A percentile compares a stretch with the other conserved stretches of the same genome.
phyloP scores from a whole-genome alignment of 2,113 vertebrate genomes.

The Craseonycteris thonglongyai region DNA sequence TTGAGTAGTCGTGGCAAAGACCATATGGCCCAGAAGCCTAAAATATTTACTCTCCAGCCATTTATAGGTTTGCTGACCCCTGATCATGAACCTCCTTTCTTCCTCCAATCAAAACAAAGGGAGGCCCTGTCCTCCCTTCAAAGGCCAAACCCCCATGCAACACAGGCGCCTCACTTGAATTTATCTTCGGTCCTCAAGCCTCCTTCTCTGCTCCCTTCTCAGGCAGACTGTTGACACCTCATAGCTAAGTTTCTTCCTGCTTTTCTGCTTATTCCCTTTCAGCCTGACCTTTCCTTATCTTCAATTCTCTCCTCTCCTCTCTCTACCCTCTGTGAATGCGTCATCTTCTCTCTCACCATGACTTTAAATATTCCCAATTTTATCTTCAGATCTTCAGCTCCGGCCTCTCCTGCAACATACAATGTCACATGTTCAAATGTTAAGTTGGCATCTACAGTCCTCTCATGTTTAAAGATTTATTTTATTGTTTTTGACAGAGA shows the following conservation, averaged over 20 bases:
- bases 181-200: background rate
- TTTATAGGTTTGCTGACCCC: background rate
- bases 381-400: background rate
- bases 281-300: background rate
- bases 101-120: background rate
- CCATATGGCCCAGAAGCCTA: background rate
- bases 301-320: background rate
- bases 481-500: no score
- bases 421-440: background rate
- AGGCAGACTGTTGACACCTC: accelerated
- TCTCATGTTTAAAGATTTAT: no score
- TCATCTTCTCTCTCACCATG: background rate
- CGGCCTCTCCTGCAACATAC: background rate
- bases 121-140: background rate
- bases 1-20: background rate
- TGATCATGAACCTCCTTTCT: background rate
- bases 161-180: no score
- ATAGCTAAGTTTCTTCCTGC: background rate
- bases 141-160: background rate
- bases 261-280: background rate
- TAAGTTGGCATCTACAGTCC: background rate
- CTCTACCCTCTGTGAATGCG: background rate
- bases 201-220: background rate
- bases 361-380: background rate
- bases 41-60: background rate